Conservation (phyloP, 2,113 vertebrate species). For the Henicopernis longicauda region DNA sequence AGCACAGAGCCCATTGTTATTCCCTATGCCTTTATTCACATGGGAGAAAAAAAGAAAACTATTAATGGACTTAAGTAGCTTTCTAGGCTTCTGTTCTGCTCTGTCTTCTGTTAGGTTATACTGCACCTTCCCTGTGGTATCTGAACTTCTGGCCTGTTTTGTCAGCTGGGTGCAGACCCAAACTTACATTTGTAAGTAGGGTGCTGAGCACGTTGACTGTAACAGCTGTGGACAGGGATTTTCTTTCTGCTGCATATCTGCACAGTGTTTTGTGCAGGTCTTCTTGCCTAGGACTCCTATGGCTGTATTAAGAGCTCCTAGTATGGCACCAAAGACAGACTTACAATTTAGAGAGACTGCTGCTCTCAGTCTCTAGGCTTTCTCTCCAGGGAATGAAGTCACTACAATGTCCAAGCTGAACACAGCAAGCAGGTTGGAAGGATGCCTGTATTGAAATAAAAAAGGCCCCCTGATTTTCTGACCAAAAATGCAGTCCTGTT, state of each 20-base stretch:
- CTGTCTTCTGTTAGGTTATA: background rate
- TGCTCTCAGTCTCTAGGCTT: background rate
- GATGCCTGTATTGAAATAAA: background rate
- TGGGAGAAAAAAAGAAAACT: background rate
- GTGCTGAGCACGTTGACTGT: background rate
- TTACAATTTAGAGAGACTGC: background rate
- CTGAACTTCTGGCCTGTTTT: slow-evolving; percentile 17
- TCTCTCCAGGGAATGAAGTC: background rate
- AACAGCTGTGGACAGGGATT: background rate
- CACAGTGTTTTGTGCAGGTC: background rate
- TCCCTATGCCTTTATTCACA: slow-evolving; percentile 5
- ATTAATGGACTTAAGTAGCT: background rate
- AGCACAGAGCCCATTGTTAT: slow-evolving; percentile 14
- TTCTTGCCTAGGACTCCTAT: background rate
- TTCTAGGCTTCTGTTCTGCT: background rate
- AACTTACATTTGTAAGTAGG: background rate
- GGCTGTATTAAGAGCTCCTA: background rate
- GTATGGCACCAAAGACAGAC: background rate
- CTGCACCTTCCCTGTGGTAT: background rate
- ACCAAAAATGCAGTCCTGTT: background rate
- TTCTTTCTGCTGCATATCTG: background rate
- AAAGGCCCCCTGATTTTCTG: background rate
- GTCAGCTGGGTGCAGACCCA: background rate
- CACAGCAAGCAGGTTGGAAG: background rate
- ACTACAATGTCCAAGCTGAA: background rate